phyloP scores from a whole-genome alignment of 2,888 invertebrate genomes.

The Xylota segnis region DNA sequence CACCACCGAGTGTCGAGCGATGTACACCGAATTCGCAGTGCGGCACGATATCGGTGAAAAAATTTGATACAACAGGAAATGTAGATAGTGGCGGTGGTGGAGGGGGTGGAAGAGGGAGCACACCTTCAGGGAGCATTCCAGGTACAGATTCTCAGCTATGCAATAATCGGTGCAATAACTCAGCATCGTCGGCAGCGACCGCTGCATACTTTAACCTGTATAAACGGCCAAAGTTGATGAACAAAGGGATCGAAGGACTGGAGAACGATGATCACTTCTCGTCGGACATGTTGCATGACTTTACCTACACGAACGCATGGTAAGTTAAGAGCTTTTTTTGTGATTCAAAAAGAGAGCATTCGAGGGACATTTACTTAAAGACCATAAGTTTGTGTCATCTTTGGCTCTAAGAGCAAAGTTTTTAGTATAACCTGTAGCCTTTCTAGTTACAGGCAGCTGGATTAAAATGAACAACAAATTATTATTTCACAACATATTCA shows the following conservation, averaged over 20 bases:
- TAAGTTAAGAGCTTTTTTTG: slow-evolving; percentile 83
- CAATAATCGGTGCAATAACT: slow-evolving; percentile 62
- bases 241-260: slow-evolving; percentile 91
- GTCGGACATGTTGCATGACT: slow-evolving; percentile 94
- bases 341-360: slow-evolving; percentile 71
- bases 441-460: slow-evolving; percentile 1
- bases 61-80: slow-evolving; percentile 78
- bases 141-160: slow-evolving; percentile 63
- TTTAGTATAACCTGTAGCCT: slow-evolving; percentile 19
- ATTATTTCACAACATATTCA: background rate
- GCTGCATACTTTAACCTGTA: slow-evolving; percentile 84
- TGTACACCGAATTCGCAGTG: slow-evolving; percentile 80
- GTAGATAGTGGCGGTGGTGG: slow-evolving; percentile 29
- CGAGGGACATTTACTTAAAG: slow-evolving; percentile 77
- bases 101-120: slow-evolving; percentile 47
- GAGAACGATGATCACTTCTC: slow-evolving; percentile 92
- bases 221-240: slow-evolving; percentile 91
- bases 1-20: slow-evolving; percentile 80
- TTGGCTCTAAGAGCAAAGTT: slow-evolving; percentile 77
- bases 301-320: slow-evolving; percentile 93
- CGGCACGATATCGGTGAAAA: slow-evolving; percentile 82
- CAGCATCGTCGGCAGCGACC: slow-evolving; percentile 79
- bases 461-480: slow-evolving; percentile 9
- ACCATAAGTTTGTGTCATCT: slow-evolving; percentile 77
- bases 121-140: slow-evolving; percentile 68